Conservation (phyloP, 1,140 invertebrate species). For the Drosophila ercepeae region DNA sequence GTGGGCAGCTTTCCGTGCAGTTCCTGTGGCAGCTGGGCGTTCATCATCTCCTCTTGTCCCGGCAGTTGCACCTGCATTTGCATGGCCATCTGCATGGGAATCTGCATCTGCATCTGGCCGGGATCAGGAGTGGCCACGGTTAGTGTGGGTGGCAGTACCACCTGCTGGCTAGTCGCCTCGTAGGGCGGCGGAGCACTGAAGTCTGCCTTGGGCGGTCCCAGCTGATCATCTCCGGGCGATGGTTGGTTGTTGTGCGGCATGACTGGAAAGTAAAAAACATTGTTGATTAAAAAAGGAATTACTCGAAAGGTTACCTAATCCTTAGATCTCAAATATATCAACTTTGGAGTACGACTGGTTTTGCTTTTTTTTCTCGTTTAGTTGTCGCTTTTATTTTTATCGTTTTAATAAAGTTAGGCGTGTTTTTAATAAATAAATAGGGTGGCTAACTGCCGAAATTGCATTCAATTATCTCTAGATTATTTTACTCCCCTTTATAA, state of each 20-base stretch:
- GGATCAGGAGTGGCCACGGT: conserved; percentile 40
- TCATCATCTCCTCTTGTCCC: conserved; percentile 30
- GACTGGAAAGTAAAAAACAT: conserved; percentile 24
- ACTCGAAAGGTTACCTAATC: too few species aligned
- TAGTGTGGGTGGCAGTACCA: conserved; percentile 45
- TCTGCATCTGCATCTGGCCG: conserved; percentile 29
- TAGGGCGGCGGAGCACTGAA: conserved; percentile 94
- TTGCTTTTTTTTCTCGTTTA: background rate
- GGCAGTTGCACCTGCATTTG: conserved; percentile 42
- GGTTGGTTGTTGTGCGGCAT: conserved; percentile 77
- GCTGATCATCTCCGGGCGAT: conserved; percentile 84
- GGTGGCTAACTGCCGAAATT: conserved; percentile 66
- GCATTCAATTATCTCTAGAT: conserved; percentile 62
- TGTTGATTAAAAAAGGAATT: too few species aligned
- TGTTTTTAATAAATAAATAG: conserved; percentile 53
- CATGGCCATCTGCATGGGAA: conserved; percentile 23
- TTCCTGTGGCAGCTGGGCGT: conserved; percentile 49
- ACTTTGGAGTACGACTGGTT: background rate
- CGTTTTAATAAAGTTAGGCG: conserved; percentile 53
- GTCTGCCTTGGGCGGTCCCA: conserved; percentile 91
- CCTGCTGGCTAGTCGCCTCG: conserved; percentile 66
- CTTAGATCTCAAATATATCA: background rate
- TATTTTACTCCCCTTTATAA: conserved; percentile 17
- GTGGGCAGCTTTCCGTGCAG: conserved; percentile 91
- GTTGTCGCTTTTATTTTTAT: conserved; percentile 39